A percentile compares a stretch with the other conserved stretches of the same genome.
Evolutionary conservation across 2,888 invertebrate species (phyloP).

Genomic region (Leucoma salicis): DNA sequence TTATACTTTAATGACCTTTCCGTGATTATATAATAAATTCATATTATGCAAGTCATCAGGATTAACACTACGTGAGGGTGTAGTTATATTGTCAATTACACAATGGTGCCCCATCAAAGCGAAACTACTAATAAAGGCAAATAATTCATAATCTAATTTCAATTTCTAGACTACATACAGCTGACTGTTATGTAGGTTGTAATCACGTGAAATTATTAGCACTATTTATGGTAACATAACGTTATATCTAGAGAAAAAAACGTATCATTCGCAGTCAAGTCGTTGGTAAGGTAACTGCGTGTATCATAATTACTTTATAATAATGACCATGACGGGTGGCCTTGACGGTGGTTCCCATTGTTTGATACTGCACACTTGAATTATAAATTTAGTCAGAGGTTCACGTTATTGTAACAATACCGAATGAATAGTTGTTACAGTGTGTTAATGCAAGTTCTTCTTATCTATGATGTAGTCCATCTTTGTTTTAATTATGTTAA

Average conservation of each 20-base stretch:
- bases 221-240: conserved; percentile 22
- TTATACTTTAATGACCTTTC: too few species aligned
- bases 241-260: conserved; percentile 24
- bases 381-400: conserved; percentile 53
- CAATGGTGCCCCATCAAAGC: too few species aligned
- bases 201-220: too few species aligned
- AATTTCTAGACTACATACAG: not conserved
- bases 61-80: too few species aligned
- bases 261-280: conserved; percentile 32
- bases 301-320: conserved; percentile 69
- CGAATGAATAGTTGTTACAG: not conserved
- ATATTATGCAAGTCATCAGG: too few species aligned
- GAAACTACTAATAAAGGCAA: too few species aligned
- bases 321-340: conserved; percentile 68
- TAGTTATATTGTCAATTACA: too few species aligned
- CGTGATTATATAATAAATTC: too few species aligned
- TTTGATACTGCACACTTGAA: conserved; percentile 55
- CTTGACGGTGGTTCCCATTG: conserved; percentile 74
- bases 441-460: too few species aligned
- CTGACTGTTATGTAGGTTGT: not conserved
- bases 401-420: conserved; percentile 33
- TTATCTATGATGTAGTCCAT: too few species aligned
- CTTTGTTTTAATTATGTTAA: too few species aligned
- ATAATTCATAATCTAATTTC: too few species aligned
- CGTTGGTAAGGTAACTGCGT: conserved; percentile 29